phyloP scores from a whole-genome alignment of 2,888 invertebrate species.

The Catonia carolina region DNA sequence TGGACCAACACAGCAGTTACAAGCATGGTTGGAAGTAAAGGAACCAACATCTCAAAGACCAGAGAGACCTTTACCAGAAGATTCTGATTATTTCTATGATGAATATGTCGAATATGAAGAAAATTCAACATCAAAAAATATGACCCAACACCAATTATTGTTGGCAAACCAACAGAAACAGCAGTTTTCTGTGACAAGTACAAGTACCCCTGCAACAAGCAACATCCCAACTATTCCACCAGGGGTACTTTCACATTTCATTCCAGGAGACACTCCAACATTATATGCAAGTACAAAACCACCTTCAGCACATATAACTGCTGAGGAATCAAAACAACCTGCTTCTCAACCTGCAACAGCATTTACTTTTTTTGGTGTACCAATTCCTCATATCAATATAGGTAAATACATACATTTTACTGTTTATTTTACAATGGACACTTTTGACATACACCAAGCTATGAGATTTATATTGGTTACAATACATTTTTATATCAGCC shows the following conservation, averaged over 20 bases:
- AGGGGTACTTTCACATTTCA: slow-evolving; percentile 42
- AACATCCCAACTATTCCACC: slow-evolving; percentile 29
- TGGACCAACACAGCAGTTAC: slow-evolving; percentile 26
- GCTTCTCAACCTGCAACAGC: slow-evolving; percentile 47
- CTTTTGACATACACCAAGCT: too few species aligned
- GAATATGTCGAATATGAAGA: slow-evolving; percentile 74
- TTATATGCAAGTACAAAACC: slow-evolving; percentile 46
- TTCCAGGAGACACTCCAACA: slow-evolving; percentile 54
- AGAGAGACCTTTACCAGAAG: slow-evolving; percentile 58
- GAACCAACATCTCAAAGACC: neutral
- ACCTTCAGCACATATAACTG: slow-evolving; percentile 31
- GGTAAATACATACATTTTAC: slow-evolving; percentile 49
- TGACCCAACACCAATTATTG: slow-evolving; percentile 8
- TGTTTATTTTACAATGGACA: too few species aligned
- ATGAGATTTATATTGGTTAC: too few species aligned
- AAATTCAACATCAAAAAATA: slow-evolving; percentile 40
- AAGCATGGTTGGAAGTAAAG: slow-evolving; percentile 7
- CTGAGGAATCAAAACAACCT: slow-evolving; percentile 42
- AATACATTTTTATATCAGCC: too few species aligned
- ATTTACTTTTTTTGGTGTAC: slow-evolving; percentile 81
- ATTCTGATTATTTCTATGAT: slow-evolving; percentile 76
- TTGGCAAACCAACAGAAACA: neutral
- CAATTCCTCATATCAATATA: slow-evolving; percentile 64
- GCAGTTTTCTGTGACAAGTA: neutral
- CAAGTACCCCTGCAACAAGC: slow-evolving; percentile 21